phyloP scores from a whole-genome alignment of 2,113 vertebrate species.

The Tragelaphus scriptus region DNA sequence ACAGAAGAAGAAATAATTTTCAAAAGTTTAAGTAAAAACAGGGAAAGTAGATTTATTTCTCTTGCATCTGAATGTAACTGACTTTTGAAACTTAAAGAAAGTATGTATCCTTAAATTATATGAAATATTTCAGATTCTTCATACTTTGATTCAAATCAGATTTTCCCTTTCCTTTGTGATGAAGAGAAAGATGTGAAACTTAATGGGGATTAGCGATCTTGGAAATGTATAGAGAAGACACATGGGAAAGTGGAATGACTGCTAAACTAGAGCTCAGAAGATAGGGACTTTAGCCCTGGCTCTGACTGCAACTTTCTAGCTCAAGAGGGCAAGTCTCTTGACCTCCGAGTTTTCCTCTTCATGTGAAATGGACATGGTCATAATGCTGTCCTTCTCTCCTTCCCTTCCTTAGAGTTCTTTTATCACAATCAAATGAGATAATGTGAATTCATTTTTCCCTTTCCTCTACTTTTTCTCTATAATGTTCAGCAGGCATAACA shows the following conservation, averaged over 20 bases:
- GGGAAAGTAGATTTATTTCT: neutral
- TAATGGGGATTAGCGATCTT: neutral
- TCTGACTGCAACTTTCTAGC: neutral
- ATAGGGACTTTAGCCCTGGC: neutral
- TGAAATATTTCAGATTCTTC: neutral
- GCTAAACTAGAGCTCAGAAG: neutral
- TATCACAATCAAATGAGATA: neutral
- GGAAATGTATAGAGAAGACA: neutral
- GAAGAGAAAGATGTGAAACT: neutral
- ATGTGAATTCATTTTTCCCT: neutral
- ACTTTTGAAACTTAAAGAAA: conserved; percentile 23
- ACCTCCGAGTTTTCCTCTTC: neutral
- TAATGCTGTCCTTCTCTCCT: neutral
- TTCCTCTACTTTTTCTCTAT: neutral
- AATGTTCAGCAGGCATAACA: neutral
- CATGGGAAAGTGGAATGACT: neutral
- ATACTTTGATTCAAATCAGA: neutral
- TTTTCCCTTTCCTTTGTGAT: neutral
- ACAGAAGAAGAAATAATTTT: neutral
- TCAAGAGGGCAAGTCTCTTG: neutral
- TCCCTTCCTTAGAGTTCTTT: neutral
- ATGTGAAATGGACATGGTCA: neutral
- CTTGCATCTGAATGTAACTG: neutral
- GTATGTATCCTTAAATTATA: neutral
- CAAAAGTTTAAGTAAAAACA: neutral